Evolutionary conservation across 37 sponge, comb jelly and placozoan genomes (phyloP).

Genomic region (Agelas oroides): DNA sequence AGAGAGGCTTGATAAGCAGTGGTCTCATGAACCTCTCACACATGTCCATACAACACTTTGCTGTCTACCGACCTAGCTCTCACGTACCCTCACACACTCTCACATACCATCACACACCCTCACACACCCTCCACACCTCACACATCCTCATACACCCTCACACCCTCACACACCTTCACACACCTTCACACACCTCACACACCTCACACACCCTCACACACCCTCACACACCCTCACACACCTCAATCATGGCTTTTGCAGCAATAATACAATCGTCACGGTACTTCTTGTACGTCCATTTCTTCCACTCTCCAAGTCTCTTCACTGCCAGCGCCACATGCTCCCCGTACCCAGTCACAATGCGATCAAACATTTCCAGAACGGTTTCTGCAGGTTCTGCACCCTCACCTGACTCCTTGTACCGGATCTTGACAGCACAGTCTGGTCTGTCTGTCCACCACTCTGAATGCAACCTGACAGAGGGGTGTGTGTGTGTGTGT

Average conservation of each 20-base stretch:
- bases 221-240: conserved; percentile 4
- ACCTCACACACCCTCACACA: no score
- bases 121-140: no score
- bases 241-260: conserved; percentile 87
- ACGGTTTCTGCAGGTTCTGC: conserved; percentile 72
- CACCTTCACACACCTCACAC: background rate
- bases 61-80: no score
- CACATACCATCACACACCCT: no score
- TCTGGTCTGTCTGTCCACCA: conserved; percentile 34
- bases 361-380: conserved; percentile 62
- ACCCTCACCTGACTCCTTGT: conserved; percentile 12
- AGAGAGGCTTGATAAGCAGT: no score
- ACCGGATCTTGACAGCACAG: conserved; percentile 40
- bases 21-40: background rate
- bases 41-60: no score
- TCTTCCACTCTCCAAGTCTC: conserved; percentile 76
- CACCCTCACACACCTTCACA: no score
- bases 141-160: no score
- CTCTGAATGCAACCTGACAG: background rate
- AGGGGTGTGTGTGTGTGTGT: no score
- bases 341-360: conserved; percentile 41
- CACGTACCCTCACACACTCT: no score
- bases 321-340: conserved; percentile 73
- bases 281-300: conserved; percentile 80
- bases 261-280: conserved; percentile 53